phyloP scores from a whole-genome alignment of 2,113 vertebrate species.

The Arothron firmamentum region DNA sequence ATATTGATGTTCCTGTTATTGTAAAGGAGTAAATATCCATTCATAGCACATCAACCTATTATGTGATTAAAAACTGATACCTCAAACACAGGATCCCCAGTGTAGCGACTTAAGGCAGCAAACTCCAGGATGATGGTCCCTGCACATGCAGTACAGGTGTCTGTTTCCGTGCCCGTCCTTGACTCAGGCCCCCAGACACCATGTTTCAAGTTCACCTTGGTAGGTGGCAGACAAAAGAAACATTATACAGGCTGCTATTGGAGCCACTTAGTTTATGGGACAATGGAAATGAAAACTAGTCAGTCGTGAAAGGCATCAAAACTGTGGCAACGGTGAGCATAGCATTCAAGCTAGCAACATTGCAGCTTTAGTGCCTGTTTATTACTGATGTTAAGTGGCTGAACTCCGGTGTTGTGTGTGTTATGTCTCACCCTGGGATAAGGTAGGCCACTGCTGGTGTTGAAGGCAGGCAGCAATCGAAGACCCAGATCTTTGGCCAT shows the following conservation, averaged over 20 bases:
- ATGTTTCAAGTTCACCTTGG: slow-evolving; percentile 90
- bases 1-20: too few species aligned
- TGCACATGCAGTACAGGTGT: slow-evolving; percentile 96
- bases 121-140: slow-evolving; percentile 98
- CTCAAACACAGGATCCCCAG: slow-evolving; percentile 94
- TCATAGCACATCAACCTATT: background rate
- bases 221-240: background rate
- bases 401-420: background rate
- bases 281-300: slow-evolving; percentile 14
- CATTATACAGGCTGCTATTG: slow-evolving; percentile 1
- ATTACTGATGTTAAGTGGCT: background rate
- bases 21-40: background rate
- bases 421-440: slow-evolving; percentile 88
- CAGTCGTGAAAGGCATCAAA: slow-evolving; percentile 3
- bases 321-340: slow-evolving; percentile 20
- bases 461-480: slow-evolving; percentile 93
- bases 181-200: slow-evolving; percentile 91
- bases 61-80: slow-evolving; percentile 56
- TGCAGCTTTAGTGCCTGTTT: too few species aligned
- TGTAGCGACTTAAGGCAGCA: slow-evolving; percentile 95
- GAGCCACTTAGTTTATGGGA: background rate
- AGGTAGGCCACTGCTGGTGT: slow-evolving; percentile 96
- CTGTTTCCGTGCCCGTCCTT: slow-evolving; percentile 93
- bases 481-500: slow-evolving; percentile 96
- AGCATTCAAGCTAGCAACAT: too few species aligned